phyloP scores from a whole-genome alignment of 2,113 vertebrate genomes.

The Notiomystis cincta region DNA sequence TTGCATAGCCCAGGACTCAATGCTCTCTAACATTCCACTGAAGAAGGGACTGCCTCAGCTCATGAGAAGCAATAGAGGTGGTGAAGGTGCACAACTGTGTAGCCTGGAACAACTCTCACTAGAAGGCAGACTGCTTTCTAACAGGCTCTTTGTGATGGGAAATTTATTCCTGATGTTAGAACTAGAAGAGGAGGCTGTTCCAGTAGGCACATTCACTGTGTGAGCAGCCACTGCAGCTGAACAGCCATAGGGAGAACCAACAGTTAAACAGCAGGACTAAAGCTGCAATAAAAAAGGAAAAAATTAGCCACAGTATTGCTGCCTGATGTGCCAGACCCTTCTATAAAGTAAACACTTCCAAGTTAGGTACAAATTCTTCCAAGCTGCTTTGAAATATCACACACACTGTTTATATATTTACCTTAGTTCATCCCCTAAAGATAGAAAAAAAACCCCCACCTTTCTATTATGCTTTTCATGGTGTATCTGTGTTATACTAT shows the following conservation, averaged over 20 bases:
- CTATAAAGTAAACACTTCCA: not conserved
- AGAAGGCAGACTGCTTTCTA: not conserved
- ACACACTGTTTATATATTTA: not conserved
- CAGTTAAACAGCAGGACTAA: not conserved
- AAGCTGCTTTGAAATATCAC: not conserved
- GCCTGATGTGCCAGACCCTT: not conserved
- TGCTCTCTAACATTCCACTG: not conserved
- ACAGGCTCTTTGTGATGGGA: not conserved
- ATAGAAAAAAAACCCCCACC: not conserved
- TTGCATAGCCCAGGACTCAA: not conserved
- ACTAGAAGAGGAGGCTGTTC: not conserved
- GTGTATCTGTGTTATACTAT: not conserved
- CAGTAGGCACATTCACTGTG: fast-evolving
- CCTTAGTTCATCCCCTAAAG: not conserved
- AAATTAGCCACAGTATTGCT: not conserved
- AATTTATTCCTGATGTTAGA: not conserved
- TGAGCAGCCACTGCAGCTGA: not conserved
- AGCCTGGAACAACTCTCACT: not conserved
- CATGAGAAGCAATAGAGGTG: not conserved
- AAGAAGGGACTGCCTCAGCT: not conserved
- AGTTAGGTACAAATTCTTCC: not conserved
- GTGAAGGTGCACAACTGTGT: not conserved
- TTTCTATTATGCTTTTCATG: slow-evolving; percentile 57
- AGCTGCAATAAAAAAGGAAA: not conserved
- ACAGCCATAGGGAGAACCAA: not conserved